Evolutionary conservation across 2,888 invertebrate genomes (phyloP).

Genomic region (Abrostola tripartita): DNA sequence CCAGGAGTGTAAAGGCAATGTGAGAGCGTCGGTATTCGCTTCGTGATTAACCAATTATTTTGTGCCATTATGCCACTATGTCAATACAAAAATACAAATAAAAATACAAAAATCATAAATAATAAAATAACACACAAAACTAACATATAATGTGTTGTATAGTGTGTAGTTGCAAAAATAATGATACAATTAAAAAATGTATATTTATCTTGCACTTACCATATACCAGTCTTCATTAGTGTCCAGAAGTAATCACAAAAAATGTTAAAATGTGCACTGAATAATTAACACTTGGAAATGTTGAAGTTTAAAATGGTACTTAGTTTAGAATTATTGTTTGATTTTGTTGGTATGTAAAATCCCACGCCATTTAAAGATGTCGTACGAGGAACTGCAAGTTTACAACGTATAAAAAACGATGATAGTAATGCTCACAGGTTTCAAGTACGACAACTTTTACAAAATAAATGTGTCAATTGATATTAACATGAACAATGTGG

Average conservation of each 20-base stretch:
- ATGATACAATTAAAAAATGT: constrained; percentile 52
- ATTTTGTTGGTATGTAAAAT: constrained; percentile 50
- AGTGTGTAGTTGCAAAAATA: constrained; percentile 59
- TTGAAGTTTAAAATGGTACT: constrained; percentile 46
- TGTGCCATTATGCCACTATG: constrained; percentile 84
- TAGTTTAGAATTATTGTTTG: constrained; percentile 44
- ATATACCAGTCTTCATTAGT: constrained; percentile 51
- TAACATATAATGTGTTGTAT: constrained; percentile 48
- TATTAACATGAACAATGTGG: constrained; percentile 65
- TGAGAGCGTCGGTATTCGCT: constrained; percentile 64
- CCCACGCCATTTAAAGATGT: constrained; percentile 57
- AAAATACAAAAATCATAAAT: constrained; percentile 62
- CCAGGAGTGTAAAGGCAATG: constrained; percentile 67
- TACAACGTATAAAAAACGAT: constrained; percentile 16
- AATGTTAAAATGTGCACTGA: constrained; percentile 58
- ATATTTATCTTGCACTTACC: constrained; percentile 58
- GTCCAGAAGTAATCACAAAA: constrained; percentile 56
- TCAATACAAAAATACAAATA: constrained; percentile 69
- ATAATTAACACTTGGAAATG: constrained; percentile 52
- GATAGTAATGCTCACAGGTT: constrained; percentile 38
- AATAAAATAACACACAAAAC: constrained; percentile 62
- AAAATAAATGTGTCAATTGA: constrained; percentile 67
- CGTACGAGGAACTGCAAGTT: constrained; percentile 44
- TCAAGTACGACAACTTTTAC: constrained; percentile 68
- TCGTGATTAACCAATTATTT: constrained; percentile 69